These are phyloP conservation scores for Erithacus rubecula DNA, from an alignment of 2,797 vertebrate species.

Conservation along the genomic window DNA sequence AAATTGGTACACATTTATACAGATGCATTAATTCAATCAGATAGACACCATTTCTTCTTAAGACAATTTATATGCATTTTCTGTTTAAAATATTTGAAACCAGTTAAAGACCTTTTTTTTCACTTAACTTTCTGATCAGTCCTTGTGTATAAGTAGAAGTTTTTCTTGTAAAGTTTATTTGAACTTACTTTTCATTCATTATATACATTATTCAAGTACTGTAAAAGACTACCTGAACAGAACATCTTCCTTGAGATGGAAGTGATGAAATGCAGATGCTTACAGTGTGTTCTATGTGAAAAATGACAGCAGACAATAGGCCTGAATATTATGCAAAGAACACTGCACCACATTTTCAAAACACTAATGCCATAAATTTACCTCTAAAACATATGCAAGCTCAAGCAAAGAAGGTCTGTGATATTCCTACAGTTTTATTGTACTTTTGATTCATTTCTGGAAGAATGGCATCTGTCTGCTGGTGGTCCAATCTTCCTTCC, in stretches of 20 bases:
- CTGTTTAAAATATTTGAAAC: conserved; percentile 3
- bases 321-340: neutral
- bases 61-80: neutral
- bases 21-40: neutral
- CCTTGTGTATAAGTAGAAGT: neutral
- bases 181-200: neutral
- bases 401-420: neutral
- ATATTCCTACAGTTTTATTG: neutral
- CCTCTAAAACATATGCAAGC: neutral
- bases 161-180: conserved; percentile 7
- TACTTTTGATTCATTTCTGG: neutral
- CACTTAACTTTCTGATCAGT: neutral
- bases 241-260: conserved; percentile 12
- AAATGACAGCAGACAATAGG: conserved; percentile 10
- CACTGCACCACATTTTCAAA: neutral
- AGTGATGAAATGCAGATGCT: conserved; percentile 33
- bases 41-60: neutral
- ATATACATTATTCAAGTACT: conserved; percentile 45
- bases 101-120: neutral
- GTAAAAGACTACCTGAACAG: neutral
- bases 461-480: neutral
- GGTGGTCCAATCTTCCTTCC: neutral
- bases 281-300: neutral
- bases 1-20: neutral
- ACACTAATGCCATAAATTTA: neutral